Percentiles rank a stretch among this genome's conserved stretches.
Evolutionary conservation across 92 coral and sea anemone species (phyloP).

Genomic region (Pocillopora grandis): DNA sequence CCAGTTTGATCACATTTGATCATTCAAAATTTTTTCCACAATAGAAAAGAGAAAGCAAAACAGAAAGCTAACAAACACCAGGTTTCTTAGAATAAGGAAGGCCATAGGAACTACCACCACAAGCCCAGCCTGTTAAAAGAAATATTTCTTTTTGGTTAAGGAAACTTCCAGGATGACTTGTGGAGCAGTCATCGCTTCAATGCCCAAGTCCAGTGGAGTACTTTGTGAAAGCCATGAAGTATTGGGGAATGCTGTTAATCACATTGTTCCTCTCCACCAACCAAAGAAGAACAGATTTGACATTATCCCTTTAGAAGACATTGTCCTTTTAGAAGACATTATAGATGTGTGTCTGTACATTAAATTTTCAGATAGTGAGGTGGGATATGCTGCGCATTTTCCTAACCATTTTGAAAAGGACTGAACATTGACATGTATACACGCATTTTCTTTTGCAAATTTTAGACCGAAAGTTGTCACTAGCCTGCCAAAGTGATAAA

Average conservation of each 20-base stretch:
- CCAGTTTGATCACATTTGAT: too few relatives aligned
- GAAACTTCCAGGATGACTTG: conserved; percentile 31
- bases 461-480: neutral
- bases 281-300: conserved; percentile 45
- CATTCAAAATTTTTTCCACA: too few relatives aligned
- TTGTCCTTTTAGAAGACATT: conserved; percentile 43
- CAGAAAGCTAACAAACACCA: too few relatives aligned
- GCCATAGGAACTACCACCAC: too few relatives aligned
- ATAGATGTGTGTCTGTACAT: conserved; percentile 57
- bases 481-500: too few relatives aligned
- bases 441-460: neutral
- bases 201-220: conserved; percentile 12
- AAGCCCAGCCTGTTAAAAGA: too few relatives aligned
- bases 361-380: conserved; percentile 35
- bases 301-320: conserved; percentile 42
- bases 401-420: conserved; percentile 57
- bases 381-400: conserved; percentile 48
- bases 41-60: too few relatives aligned
- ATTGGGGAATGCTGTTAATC: conserved; percentile 32
- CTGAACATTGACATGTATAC: conserved; percentile 10
- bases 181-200: conserved; percentile 50
- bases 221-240: conserved; percentile 40
- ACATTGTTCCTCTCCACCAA: conserved; percentile 42
- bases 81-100: too few relatives aligned
- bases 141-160: conserved; percentile 26